These are phyloP conservation scores for Lysiphlebus fabarum DNA, from an alignment of 1,140 invertebrate genomes.

Conservation along the genomic window DNA sequence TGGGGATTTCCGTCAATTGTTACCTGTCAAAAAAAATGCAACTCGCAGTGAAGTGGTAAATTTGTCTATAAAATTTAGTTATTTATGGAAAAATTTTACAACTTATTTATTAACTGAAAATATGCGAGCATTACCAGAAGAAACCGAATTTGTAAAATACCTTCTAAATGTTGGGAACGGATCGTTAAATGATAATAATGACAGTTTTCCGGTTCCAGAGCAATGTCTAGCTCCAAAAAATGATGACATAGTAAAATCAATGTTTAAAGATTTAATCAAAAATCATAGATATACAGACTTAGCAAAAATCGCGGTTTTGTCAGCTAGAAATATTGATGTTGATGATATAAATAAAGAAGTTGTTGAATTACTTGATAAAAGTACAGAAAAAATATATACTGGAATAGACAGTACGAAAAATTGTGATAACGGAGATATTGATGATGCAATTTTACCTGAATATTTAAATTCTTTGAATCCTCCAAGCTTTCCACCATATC, in stretches of 20 bases:
- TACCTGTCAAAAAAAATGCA: constrained; percentile 5
- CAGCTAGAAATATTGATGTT: constrained; percentile 27
- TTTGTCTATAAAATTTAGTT: constrained; percentile 25
- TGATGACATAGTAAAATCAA: constrained; percentile 12
- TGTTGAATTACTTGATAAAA: too few species aligned
- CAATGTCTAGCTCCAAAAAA: constrained; percentile 4
- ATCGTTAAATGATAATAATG: constrained; percentile 18
- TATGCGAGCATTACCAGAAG: constrained; percentile 23
- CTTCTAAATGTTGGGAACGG: constrained; percentile 25
- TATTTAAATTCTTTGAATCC: constrained; percentile 30
- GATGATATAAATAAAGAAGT: constrained; percentile 31
- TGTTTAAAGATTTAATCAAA: constrained; percentile 2
- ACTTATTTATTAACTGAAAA: constrained; percentile 23
- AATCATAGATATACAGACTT: constrained; percentile 9
- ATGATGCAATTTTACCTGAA: constrained; percentile 24
- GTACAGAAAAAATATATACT: constrained; percentile 17
- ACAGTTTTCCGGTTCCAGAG: constrained; percentile 15
- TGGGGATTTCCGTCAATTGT: constrained; percentile 8
- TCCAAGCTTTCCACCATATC: constrained; percentile 17
- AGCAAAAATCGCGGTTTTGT: constrained; percentile 22
- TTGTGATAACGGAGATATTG: constrained; percentile 17
- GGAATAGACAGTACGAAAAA: constrained; percentile 19
- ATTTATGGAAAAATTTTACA: constrained; percentile 22
- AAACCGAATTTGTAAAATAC: constrained; percentile 22
- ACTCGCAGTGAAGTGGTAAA: constrained; percentile 22